Base-by-base conservation (phyloP, 2,113 vertebrate species). In the Pollachius pollachius region DNA sequence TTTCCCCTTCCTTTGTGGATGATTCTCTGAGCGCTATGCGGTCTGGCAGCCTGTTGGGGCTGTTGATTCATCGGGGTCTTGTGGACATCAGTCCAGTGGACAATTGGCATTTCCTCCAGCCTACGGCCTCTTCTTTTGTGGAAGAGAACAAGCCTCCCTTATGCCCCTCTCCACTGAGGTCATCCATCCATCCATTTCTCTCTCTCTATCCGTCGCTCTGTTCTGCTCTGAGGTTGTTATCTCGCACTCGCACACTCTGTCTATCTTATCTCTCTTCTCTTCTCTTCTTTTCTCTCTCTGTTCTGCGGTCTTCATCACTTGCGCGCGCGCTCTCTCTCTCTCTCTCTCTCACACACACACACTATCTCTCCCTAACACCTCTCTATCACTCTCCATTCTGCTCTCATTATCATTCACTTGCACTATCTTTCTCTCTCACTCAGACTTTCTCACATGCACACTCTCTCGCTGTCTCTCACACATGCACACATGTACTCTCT, bases 21-120 rank as follows among this genome's bases (percentile, higher is more conserved):
- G 73, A 59, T 79, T 77, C 78, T 88, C 4, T 7, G 30, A 34
- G 30, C 30, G 30, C 30, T 34, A 34, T 34, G 89, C 65, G 84
- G 89, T 89, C 69, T 69, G 80, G 69, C 61, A 60, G 81, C 85
- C 89, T 88, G 89, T 84, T 78, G 82, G 0, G 75, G 78, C 54
- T 76, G 81, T 73, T 88, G 84, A 90, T 87, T 90, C 89, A 90
- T 90, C 54, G 67, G 69, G 80, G 76, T 84, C 75, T 34, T 81
- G 83, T 75, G 82, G 78, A 87, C 86, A 85, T 88, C 82, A 82
- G 78, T 83, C 67, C 74, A 74, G 86, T 84, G 86, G 81, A 74
- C 64, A 87, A 86, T 78, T 86, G 87, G 74, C 78, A 90, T 89
- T 90, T 90, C 89, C 89, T 89, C 81, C 89, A 81, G 87, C 89